Percentiles rank a stretch among this genome's conserved stretches.
phyloP scores from a whole-genome alignment of 2,888 invertebrate species.

The Phalera bucephala region DNA sequence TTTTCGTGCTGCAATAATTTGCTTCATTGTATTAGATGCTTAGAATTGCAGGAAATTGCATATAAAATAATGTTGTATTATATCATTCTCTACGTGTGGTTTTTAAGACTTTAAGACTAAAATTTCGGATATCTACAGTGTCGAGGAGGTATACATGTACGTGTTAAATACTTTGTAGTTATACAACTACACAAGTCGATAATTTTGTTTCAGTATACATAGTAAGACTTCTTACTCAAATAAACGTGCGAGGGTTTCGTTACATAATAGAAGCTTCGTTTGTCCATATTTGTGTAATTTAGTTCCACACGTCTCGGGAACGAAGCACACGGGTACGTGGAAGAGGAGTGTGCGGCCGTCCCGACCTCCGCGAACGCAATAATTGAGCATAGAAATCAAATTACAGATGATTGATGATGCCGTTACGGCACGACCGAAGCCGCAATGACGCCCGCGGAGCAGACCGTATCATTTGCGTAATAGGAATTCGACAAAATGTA shows the following conservation, averaged over 20 bases:
- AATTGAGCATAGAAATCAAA: conserved; percentile 83
- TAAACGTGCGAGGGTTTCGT: too few species aligned
- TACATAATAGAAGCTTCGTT: not conserved
- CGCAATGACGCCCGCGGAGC: conserved; percentile 69
- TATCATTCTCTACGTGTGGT: too few species aligned
- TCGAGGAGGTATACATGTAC: too few species aligned
- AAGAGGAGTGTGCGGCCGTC: conserved; percentile 60
- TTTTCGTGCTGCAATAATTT: conserved; percentile 1
- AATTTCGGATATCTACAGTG: too few species aligned
- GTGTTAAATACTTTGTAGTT: too few species aligned
- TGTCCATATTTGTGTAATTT: conserved; percentile 33
- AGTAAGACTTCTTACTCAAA: too few species aligned
- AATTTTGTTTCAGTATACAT: too few species aligned
- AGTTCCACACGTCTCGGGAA: conserved; percentile 40
- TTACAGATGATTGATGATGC: conserved; percentile 82
- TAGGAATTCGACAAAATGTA: conserved; percentile 67
- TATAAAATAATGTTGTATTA: too few species aligned
- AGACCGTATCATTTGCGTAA: conserved; percentile 75
- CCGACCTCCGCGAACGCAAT: conserved; percentile 80
- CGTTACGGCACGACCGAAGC: conserved; percentile 78
- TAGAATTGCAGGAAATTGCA: not conserved
- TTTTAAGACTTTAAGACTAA: too few species aligned
- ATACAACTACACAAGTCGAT: too few species aligned
- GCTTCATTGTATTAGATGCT: not conserved
- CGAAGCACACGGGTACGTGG: conserved; percentile 50